phyloP scores from a whole-genome alignment of 2,888 invertebrate species.

The Diadegma fenestrale region DNA sequence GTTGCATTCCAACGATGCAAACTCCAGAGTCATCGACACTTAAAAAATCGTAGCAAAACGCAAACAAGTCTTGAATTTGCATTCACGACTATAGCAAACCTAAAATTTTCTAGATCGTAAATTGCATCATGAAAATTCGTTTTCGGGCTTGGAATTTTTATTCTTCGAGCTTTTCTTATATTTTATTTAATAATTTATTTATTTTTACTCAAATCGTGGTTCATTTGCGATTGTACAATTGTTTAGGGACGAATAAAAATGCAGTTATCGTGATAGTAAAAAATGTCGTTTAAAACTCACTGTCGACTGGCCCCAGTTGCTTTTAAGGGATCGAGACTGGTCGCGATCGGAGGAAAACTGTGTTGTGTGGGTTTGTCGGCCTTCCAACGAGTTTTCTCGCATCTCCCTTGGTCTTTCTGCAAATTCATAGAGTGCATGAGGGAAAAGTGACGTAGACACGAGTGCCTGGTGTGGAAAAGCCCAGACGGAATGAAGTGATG shows the following conservation, averaged over 20 bases:
- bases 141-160: neutral
- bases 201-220: neutral
- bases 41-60: neutral
- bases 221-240: neutral
- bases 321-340: neutral
- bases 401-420: too few relatives aligned
- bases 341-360: neutral
- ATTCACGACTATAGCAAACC: neutral
- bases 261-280: neutral
- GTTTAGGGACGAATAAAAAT: neutral
- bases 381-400: too few relatives aligned
- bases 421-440: too few relatives aligned
- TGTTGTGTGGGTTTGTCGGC: neutral
- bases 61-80: neutral
- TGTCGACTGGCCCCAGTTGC: neutral
- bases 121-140: neutral
- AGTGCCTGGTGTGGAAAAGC: too few relatives aligned
- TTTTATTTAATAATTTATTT: neutral
- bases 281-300: neutral
- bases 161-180: neutral
- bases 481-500: neutral
- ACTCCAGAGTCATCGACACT: too few relatives aligned
- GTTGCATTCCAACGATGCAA: too few relatives aligned
- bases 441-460: too few relatives aligned
- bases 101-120: neutral